Evolutionary conservation across 2,113 vertebrate species (phyloP).

Genomic region (Sander vitreus): DNA sequence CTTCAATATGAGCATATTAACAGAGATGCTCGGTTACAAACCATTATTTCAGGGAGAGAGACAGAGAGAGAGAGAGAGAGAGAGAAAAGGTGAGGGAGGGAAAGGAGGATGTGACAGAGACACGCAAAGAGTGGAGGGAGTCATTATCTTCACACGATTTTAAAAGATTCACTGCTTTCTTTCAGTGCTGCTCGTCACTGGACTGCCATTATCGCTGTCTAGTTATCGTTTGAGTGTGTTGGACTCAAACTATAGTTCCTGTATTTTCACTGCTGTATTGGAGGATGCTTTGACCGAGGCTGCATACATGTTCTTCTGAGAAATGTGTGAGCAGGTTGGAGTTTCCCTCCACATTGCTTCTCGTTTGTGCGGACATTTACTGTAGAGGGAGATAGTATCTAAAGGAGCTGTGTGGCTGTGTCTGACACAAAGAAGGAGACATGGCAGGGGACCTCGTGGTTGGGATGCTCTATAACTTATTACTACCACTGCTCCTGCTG

Average conservation of each 20-base stretch:
- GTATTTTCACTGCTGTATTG: neutral
- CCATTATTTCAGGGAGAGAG: slow-evolving; percentile 64
- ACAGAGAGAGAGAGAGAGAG: slow-evolving; percentile 32
- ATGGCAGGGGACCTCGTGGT: slow-evolving; percentile 73
- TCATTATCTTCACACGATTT: slow-evolving; percentile 40
- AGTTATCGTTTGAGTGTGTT: slow-evolving; percentile 8
- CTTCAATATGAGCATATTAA: slow-evolving; percentile 54
- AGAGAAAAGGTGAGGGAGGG: slow-evolving; percentile 57
- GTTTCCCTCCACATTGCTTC: slow-evolving; percentile 41
- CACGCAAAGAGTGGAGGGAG: slow-evolving; percentile 51
- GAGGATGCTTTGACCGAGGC: slow-evolving; percentile 54
- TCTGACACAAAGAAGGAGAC: slow-evolving; percentile 38
- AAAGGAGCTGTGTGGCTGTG: slow-evolving; percentile 33
- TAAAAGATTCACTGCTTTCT: slow-evolving; percentile 4
- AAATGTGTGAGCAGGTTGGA: slow-evolving; percentile 60
- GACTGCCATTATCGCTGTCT: neutral
- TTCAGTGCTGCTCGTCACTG: neutral
- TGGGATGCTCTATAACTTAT: slow-evolving; percentile 78
- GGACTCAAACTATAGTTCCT: neutral
- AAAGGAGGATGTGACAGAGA: slow-evolving; percentile 67
- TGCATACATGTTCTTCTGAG: slow-evolving; percentile 4
- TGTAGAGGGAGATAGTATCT: slow-evolving; percentile 6
- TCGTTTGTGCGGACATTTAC: slow-evolving; percentile 1
- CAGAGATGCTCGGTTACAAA: slow-evolving; percentile 61
- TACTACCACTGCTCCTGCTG: slow-evolving; percentile 77